These are phyloP conservation scores for Neosilurus hyrtlii DNA, from an alignment of 2,797 vertebrate species.

Conservation along the genomic window DNA sequence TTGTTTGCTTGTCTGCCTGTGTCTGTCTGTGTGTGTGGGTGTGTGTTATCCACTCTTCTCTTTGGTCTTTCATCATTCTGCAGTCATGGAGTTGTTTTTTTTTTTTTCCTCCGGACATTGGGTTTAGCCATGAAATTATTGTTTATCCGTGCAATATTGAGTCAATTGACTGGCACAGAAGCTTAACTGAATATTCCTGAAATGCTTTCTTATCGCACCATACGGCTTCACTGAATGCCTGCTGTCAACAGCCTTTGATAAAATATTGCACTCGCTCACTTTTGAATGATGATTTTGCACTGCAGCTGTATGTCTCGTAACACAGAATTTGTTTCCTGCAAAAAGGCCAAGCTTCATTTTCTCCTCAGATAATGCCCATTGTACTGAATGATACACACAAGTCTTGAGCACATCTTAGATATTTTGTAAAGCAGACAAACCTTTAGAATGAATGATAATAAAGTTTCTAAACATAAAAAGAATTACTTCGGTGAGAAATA, in stretches of 20 bases:
- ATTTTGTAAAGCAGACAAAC: neutral
- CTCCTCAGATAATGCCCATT: neutral
- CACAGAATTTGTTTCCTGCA: constrained; percentile 12
- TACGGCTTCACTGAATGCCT: constrained; percentile 29
- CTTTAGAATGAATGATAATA: neutral
- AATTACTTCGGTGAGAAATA: neutral
- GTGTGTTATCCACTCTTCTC: constrained; percentile 11
- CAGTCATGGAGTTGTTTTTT: constrained; percentile 4
- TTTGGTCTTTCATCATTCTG: constrained; percentile 30
- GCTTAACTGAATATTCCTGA: constrained; percentile 35
- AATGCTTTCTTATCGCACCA: constrained; percentile 32
- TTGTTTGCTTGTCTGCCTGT: constrained; percentile 7
- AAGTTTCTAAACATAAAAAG: neutral
- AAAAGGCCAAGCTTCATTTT: constrained; percentile 11
- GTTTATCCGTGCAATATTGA: constrained; percentile 37
- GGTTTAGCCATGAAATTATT: constrained; percentile 45
- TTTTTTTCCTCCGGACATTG: neutral
- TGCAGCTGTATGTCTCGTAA: constrained; percentile 17
- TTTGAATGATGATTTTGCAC: constrained; percentile 27
- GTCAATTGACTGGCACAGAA: constrained; percentile 40
- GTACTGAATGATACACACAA: constrained; percentile 3
- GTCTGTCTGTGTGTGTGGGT: constrained; percentile 15
- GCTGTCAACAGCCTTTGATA: constrained; percentile 45
- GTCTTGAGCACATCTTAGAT: neutral
- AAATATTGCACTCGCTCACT: constrained; percentile 35